Base-by-base conservation (phyloP, 2,888 invertebrate genomes). In the Phyllotreta striolata region DNA sequence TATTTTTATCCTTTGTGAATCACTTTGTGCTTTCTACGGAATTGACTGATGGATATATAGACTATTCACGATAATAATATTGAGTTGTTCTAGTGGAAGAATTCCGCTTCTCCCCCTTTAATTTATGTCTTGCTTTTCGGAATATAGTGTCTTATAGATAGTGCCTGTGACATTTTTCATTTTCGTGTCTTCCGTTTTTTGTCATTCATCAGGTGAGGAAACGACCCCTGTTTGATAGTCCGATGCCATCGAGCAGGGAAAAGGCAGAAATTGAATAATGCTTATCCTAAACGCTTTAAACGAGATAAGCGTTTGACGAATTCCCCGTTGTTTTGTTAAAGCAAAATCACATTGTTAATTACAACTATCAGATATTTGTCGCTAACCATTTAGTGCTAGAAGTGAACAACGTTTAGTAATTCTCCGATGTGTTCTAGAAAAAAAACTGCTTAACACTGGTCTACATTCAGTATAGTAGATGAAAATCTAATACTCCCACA, bases 31-130 rank as follows among this genome's bases (percentile, higher is more conserved):
- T 47, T 47, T 14, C 49, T 35, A 44, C 52, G 56, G 41, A 43
- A 62, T 54, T 64, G 62, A 54, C 56, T 64, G 67, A 62, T 62
- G 47, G 61, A 66, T 49, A 62, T 56, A 55, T 62, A 56, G 57
- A 46, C 38, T 38, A 52, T 47, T 41, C 55, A 34, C 37, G 40
- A 59, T 62, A 47, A 58, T 62, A 64, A 55, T 64, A 67, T 64
- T 64, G 64, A 67, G 60, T 59, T 56, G 59, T 64, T 64, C 52
- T 62, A 51, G 52, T 59, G 52, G 51, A 58, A 62, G 14, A 14
- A 38, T 57, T 43, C 12, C 8, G 40, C 14, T 46, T 56, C 61
- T 60, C 44, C 51, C 49, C 54, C 9, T 43, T 39, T 60, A 64
- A 64, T 60, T 60, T 59, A 64, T 64, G 37, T 64, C 54, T 55